Evolutionary conservation across 1,140 invertebrate genomes (phyloP).

Genomic region (Lethrus apterus): DNA sequence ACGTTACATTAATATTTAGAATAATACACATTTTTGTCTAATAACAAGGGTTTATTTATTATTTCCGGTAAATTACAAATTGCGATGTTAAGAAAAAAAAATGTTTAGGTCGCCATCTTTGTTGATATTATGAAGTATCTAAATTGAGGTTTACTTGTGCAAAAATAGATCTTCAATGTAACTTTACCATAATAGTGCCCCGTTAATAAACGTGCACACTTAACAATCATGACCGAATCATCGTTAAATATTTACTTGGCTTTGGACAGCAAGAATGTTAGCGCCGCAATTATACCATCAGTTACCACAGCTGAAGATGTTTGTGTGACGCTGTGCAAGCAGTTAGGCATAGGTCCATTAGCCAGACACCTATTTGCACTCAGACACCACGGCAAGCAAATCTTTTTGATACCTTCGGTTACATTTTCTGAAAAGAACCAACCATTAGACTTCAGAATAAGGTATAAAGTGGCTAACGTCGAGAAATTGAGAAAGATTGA

Average conservation of each 20-base stretch:
- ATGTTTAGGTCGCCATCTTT: not conserved
- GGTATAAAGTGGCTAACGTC: conserved; percentile 64
- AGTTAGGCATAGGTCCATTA: conserved; percentile 64
- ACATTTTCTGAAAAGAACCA: conserved; percentile 46
- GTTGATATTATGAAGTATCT: not conserved
- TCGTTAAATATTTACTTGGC: conserved; percentile 30
- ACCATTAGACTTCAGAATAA: conserved; percentile 65
- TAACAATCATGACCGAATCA: conserved; percentile 26
- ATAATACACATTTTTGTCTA: not conserved
- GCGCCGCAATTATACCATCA: conserved; percentile 29
- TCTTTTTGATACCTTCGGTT: conserved; percentile 57
- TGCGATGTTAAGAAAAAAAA: not conserved
- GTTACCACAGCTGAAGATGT: conserved; percentile 58
- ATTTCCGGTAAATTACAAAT: not conserved
- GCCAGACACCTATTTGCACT: conserved; percentile 70
- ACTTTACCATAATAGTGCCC: too few species aligned
- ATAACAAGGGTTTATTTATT: not conserved
- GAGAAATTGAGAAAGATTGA: conserved; percentile 60
- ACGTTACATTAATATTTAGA: too few species aligned
- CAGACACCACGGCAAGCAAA: conserved; percentile 49
- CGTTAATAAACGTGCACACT: not conserved
- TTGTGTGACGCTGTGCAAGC: conserved; percentile 60
- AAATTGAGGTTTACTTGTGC: too few species aligned
- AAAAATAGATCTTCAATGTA: too few species aligned
- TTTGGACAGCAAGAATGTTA: conserved; percentile 40